These are phyloP conservation scores for Heterodera filipjevi DNA, from an alignment of 2,888 invertebrate species.

Conservation along the genomic window DNA sequence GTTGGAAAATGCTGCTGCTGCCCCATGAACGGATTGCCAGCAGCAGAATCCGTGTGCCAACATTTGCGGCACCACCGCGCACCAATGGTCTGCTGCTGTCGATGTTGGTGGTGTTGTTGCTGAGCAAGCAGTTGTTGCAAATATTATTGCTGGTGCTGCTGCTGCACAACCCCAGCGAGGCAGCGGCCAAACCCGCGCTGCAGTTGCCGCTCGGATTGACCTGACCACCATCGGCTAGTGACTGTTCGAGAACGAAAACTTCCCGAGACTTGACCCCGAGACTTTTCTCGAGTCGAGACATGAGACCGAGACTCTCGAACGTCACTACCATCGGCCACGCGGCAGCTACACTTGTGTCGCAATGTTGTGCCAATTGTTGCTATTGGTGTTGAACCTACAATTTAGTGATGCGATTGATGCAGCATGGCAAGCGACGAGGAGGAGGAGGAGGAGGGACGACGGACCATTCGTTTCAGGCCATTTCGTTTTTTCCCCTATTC, in stretches of 20 bases:
- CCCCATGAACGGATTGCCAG: background rate
- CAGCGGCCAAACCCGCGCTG: background rate
- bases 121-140: constrained; percentile 25
- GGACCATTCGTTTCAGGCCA: too few relatives aligned
- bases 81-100: constrained; percentile 16
- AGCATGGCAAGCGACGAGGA: background rate
- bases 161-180: background rate
- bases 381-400: background rate
- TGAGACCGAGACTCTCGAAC: too few relatives aligned
- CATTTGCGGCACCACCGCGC: too few relatives aligned
- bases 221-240: constrained; percentile 7
- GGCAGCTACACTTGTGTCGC: background rate
- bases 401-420: background rate
- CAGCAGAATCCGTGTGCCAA: background rate
- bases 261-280: too few relatives aligned
- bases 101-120: constrained; percentile 38
- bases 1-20: background rate
- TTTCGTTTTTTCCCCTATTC: too few relatives aligned
- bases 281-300: too few relatives aligned
- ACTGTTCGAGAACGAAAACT: too few relatives aligned
- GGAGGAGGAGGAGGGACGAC: too few relatives aligned
- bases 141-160: constrained; percentile 31
- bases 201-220: background rate
- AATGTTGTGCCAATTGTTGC: constrained; percentile 7
- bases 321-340: too few relatives aligned